Evolutionary conservation across 2,888 invertebrate genomes (phyloP), one percentile per base, ranked within the genome.

Genomic region (Stictocephala bisonia): DNA sequence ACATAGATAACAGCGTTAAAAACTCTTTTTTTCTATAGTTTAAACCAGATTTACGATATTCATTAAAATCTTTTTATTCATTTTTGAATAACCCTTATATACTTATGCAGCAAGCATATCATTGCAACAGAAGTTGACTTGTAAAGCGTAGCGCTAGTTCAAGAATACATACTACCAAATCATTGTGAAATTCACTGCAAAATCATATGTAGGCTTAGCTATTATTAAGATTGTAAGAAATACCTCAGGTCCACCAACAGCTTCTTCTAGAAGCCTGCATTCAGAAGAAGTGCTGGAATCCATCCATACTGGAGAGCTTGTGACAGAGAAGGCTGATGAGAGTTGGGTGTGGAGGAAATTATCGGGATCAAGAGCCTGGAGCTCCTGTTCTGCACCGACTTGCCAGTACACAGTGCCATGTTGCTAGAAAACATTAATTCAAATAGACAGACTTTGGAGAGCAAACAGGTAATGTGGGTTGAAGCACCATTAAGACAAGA

Each of bases 351-450:
- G 93, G 7, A 97, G 84, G 83, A 94, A 93, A 80, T 91, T 90
- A 7, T 89, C 88, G 0, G 94, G 86, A 68, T 93, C 88, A 26
- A 97, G 85, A 53, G 85, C 88, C 69, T 85, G 82, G 18, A 99
- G 85, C 0, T 87, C 87, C 13, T 87, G 80, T 70, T 89, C 87
- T 0, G 94, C 90, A 13, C 93, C 93, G 75, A 87, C 90, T 56
- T 91, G 90, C 99, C 99, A 99, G 86, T 94, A 99, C 0, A 99
- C 93, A 50, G 97, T 96, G 0, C 98, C 98, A 84, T 99, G 99
- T 93, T 99, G 98, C 94, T 98, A 83, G 50, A 79, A 76, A 66
- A 74, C 74, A n/a, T 15, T 1, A 24, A 35, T 24, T 48, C 40
- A 35, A n/a, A n/a, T n/a, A n/a, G n/a, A n/a, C n/a, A n/a, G n/a